Conservation (phyloP, 2,113 vertebrate genomes). For the Sturnus vulgaris region DNA sequence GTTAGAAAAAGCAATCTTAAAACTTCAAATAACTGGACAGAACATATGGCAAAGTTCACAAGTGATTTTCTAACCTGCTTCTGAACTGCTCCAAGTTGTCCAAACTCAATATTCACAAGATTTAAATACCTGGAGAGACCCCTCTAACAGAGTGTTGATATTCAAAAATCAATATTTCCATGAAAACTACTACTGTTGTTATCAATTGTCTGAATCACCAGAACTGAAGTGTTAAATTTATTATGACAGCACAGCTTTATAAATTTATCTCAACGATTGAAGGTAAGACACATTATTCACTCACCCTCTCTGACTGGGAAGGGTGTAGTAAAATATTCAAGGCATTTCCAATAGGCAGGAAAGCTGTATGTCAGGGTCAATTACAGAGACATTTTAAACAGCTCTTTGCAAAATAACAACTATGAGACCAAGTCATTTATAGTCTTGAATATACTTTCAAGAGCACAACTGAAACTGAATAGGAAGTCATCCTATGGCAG, state of each 20-base stretch:
- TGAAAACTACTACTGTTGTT: not conserved
- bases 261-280: not conserved
- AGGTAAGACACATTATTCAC: not conserved
- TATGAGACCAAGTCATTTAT: not conserved
- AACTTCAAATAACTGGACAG: not conserved
- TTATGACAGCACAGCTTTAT: not conserved
- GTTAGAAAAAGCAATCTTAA: not conserved
- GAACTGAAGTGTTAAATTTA: not conserved
- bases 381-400: conserved; percentile 9
- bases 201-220: not conserved
- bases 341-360: conserved; percentile 12
- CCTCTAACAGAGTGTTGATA: not conserved
- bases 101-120: not conserved
- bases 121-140: not conserved
- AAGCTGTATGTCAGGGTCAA: not conserved
- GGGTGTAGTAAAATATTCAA: not conserved
- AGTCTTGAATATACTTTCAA: not conserved
- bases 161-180: not conserved
- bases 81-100: not conserved
- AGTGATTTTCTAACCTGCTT: not conserved
- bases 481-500: not conserved
- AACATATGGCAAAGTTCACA: not conserved
- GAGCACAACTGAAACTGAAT: not conserved
- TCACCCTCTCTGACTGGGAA: not conserved
- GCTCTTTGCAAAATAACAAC: not conserved